Conservation (phyloP, 2,888 invertebrate genomes). For the Acrobasis consociella region DNA sequence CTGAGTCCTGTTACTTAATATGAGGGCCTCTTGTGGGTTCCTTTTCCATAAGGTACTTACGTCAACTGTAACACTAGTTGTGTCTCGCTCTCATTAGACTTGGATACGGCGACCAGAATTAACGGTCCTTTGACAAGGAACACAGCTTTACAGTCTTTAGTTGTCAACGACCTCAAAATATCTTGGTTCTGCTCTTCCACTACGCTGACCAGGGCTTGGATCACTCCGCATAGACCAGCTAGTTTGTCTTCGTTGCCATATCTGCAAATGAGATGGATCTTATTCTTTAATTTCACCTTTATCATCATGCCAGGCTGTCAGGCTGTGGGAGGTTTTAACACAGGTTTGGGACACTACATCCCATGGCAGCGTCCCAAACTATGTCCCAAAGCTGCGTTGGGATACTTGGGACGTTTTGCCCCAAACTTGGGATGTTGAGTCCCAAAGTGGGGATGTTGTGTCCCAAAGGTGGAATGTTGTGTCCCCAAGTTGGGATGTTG, state of each 20-base stretch:
- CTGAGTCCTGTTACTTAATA: too few species aligned
- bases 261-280: slow-evolving; percentile 71
- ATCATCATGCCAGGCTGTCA: too few species aligned
- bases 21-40: background rate
- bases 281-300: too few species aligned
- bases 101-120: slow-evolving; percentile 94
- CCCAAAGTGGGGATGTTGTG: too few species aligned
- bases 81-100: slow-evolving; percentile 90
- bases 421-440: too few species aligned
- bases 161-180: slow-evolving; percentile 92
- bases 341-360: too few species aligned
- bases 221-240: slow-evolving; percentile 96
- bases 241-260: slow-evolving; percentile 97
- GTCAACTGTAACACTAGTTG: slow-evolving; percentile 93
- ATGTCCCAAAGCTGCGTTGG: too few species aligned
- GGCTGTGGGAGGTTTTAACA: too few species aligned
- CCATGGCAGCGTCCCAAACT: too few species aligned
- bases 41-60: slow-evolving; percentile 75
- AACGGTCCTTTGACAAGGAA: slow-evolving; percentile 95
- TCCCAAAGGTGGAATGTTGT: too few species aligned
- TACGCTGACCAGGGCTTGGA: slow-evolving; percentile 96
- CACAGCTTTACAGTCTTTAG: slow-evolving; percentile 93
- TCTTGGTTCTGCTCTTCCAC: slow-evolving; percentile 92
- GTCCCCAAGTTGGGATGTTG: too few species aligned
- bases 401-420: too few species aligned